phyloP scores from a whole-genome alignment of 2,113 vertebrate genomes.

The Baryphthengus martii region DNA sequence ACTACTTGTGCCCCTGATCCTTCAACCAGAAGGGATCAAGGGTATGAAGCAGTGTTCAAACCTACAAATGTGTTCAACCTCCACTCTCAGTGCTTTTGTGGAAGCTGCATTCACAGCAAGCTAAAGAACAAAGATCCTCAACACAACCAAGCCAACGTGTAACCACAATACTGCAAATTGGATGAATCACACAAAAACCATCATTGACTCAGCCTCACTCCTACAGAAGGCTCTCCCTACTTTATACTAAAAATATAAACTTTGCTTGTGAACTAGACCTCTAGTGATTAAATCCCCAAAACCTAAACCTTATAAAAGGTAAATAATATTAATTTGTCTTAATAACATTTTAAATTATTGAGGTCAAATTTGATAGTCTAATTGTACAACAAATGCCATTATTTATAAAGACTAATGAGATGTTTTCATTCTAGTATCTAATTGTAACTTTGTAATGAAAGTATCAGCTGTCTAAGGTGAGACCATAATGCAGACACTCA shows the following conservation, averaged over 20 bases:
- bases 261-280: not conserved
- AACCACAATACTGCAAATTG: not conserved
- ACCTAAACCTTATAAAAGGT: not conserved
- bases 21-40: not conserved
- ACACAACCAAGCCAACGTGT: not conserved
- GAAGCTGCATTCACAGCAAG: not conserved
- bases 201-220: not conserved
- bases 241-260: not conserved
- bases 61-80: not conserved
- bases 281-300: not conserved
- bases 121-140: not conserved
- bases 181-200: not conserved
- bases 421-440: not conserved
- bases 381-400: not conserved
- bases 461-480: not conserved
- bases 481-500: not conserved
- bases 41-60: not conserved
- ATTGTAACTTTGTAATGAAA: not conserved
- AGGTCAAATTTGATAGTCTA: not conserved
- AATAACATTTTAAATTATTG: not conserved
- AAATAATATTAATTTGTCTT: accelerated
- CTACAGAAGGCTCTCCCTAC: not conserved
- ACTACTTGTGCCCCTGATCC: too few relatives aligned
- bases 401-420: not conserved
- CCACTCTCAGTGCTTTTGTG: accelerated